Evolutionary conservation across 1,140 invertebrate species (phyloP).

Genomic region (Pseudomyrmex gracilis): DNA sequence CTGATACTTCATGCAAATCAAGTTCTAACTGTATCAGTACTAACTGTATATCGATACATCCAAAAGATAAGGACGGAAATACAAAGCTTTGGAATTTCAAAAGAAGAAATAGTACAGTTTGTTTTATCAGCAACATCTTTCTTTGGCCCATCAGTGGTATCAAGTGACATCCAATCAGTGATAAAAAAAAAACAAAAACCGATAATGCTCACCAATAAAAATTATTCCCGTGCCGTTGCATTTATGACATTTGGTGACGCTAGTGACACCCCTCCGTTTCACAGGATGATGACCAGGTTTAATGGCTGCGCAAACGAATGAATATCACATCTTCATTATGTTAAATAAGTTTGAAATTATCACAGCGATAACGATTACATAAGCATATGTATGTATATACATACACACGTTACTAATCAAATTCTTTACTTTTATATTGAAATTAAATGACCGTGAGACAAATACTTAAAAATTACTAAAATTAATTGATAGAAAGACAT

Average conservation of each 20-base stretch:
- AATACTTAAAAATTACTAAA: not conserved
- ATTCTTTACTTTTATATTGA: not conserved
- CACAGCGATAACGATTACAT: not conserved
- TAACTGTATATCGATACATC: not conserved
- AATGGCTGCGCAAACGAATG: constrained; percentile 79
- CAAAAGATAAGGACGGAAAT: not conserved
- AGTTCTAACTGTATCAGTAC: too few species aligned
- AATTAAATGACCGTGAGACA: not conserved
- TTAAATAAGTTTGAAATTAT: constrained; percentile 1
- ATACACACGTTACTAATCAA: too few species aligned
- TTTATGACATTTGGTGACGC: constrained; percentile 94
- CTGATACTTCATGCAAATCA: constrained; percentile 5
- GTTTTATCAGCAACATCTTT: constrained; percentile 66
- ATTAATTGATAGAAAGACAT: constrained; percentile 65
- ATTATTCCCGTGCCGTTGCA: constrained; percentile 95
- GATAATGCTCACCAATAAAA: constrained; percentile 88
- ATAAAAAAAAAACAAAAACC: not conserved
- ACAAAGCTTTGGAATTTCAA: not conserved
- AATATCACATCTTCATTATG: constrained; percentile 52
- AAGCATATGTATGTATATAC: too few species aligned
- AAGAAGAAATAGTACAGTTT: not conserved
- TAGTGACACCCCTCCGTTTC: constrained; percentile 92
- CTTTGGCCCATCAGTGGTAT: constrained; percentile 35
- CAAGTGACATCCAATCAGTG: constrained; percentile 32
- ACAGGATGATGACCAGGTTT: constrained; percentile 91